Base-by-base conservation (phyloP, 2,888 invertebrate species). In the Seira musarum region DNA sequence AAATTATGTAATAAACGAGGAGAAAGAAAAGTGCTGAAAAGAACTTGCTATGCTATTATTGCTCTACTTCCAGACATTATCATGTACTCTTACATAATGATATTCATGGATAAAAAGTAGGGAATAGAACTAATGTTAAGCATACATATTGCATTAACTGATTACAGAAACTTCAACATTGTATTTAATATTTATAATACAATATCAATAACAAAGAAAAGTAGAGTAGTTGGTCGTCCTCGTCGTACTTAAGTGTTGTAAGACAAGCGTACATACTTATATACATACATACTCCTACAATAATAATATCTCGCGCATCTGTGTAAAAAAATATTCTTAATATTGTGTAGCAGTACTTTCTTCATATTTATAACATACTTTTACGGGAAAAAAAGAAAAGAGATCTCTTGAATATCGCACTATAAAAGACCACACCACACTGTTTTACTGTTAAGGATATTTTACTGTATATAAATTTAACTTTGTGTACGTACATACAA, bases 371-470 rank as follows among this genome's bases (percentile, higher is more conserved):
- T 30, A 30, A 63, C 8, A n/a, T 65, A 65, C 35, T 22, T 40
- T 40, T 68, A 46, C 76, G 57, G 70, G 46, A 66, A 60, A 78
- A 61, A 24, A 30, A 61, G 66, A 68, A 69, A 71, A 78, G 78
- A 71, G 78, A 78, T 78, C 78, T 78, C 78, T 78, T 71, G 71
- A 78, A 78, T 71, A 78, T 78, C 78, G 78, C 78, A 78, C 71
- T 66, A 78, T 78, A 78, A 78, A 78, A 78, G 78, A 78, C 78
- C 78, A 78, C 78, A 67, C 53, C 67, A 78, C 71, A 67, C 57
- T 77, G 65, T 77, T 21, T 25, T 17, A 60, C 53, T 71, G 15
- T 63, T 63, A 67, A 19, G n/a, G 60, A 30, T 60, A 69, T 69
- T 69, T 21, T 49, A 63, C 15, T 63, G 21, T 21, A 60, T 30